Conservation (phyloP, 2,113 vertebrate species). For the Setophaga petechia region DNA sequence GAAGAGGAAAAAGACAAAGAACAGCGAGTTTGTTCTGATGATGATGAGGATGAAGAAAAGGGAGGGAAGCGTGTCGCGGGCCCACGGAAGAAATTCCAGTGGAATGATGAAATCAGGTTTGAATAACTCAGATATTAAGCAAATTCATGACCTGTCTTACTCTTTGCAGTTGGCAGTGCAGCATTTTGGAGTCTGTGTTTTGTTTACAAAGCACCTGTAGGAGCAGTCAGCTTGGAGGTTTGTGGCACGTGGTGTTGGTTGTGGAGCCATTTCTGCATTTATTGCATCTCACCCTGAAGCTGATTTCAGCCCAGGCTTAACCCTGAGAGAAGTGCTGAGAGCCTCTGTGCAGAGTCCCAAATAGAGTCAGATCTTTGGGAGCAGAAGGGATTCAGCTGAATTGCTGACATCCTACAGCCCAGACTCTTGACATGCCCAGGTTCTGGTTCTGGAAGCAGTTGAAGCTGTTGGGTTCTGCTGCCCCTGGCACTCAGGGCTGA, state of each 20-base stretch:
- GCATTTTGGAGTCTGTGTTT: neutral
- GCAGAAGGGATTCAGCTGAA: neutral
- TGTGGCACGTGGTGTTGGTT: neutral
- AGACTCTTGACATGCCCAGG: neutral
- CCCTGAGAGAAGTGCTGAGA: neutral
- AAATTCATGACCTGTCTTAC: neutral
- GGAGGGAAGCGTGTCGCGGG: slow-evolving; percentile 78
- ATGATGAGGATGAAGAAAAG: slow-evolving; percentile 85
- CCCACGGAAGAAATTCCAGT: slow-evolving; percentile 91
- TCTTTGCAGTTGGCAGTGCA: neutral
- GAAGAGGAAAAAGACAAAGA: slow-evolving; percentile 87
- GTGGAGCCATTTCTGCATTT: neutral
- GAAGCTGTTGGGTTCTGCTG: neutral
- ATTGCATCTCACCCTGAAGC: neutral
- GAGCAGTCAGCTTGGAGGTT: neutral
- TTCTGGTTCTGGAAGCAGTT: neutral
- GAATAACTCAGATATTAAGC: slow-evolving; percentile 6
- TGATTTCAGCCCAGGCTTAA: neutral
- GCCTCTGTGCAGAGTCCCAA: neutral
- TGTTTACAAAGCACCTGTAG: neutral
- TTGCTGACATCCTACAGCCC: neutral
- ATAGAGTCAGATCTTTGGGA: neutral
- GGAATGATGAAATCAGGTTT: slow-evolving; percentile 94
- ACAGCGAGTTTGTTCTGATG: slow-evolving; percentile 79
- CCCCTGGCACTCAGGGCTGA: neutral